Percentiles rank a stretch among this genome's conserved stretches.
Conservation (phyloP, 2,113 vertebrate species). For the Cinclus mexicanus region DNA sequence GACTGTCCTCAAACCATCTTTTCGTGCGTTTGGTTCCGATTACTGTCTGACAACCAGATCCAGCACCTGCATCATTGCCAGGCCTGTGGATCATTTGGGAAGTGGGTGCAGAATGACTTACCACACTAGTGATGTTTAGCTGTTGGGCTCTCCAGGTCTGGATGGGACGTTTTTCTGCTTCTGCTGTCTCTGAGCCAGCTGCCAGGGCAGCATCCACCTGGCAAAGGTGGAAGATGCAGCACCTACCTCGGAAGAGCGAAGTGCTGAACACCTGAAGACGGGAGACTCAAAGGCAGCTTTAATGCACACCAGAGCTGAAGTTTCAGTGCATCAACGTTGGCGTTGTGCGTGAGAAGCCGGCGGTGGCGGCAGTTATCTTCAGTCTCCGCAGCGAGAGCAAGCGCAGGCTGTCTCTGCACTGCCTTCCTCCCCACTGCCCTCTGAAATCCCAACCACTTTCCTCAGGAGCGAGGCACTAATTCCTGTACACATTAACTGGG, state of each 20-base stretch:
- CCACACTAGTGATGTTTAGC: neutral
- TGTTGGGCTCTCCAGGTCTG: neutral
- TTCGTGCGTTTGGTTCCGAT: neutral
- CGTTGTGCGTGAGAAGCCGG: neutral
- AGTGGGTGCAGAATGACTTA: neutral
- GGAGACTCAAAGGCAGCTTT: neutral
- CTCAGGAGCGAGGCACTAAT: neutral
- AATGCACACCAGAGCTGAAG: neutral
- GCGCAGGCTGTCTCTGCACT: neutral
- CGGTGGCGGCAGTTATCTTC: neutral
- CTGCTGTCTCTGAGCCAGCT: neutral
- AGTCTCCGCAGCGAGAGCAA: neutral
- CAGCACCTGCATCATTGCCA: neutral
- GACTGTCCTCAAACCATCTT: neutral
- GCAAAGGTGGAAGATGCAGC: neutral
- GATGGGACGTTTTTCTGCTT: neutral
- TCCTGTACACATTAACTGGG: neutral
- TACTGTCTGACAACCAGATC: neutral
- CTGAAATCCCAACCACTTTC: neutral
- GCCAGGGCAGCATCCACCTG: rapidly evolving
- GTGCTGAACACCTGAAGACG: neutral
- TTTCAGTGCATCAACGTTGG: neutral
- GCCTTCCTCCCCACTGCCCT: neutral
- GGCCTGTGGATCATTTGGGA: neutral
- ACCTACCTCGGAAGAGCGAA: neutral